phyloP scores from a whole-genome alignment of 2,113 vertebrate species.

The Pedetes capensis region DNA sequence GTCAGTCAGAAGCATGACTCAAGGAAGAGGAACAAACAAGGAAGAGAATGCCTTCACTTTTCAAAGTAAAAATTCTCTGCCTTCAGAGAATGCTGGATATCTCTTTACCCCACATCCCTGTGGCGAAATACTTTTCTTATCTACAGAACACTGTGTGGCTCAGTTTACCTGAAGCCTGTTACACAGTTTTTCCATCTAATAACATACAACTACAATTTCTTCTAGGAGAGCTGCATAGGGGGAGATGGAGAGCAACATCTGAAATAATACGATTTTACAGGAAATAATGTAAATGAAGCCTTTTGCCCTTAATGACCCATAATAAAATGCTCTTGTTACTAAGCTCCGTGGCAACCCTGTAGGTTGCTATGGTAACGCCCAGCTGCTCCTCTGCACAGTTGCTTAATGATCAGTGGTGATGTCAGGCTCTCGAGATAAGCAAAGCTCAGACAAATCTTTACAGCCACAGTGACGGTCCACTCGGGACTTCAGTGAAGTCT shows the following conservation, averaged over 20 bases:
- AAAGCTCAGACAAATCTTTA: constrained; percentile 59
- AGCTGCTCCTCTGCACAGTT: constrained; percentile 19
- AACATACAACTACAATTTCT: not conserved
- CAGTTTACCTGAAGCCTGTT: not conserved
- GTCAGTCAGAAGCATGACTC: not conserved
- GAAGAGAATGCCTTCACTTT: not conserved
- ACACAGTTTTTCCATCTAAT: not conserved
- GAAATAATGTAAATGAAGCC: constrained; percentile 68
- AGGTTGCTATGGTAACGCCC: constrained; percentile 67
- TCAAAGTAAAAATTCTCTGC: constrained; percentile 21
- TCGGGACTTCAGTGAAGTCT: constrained; percentile 2
- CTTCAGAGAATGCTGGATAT: not conserved
- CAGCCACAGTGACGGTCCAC: not conserved
- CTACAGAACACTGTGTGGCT: not conserved
- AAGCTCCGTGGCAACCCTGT: constrained; percentile 10
- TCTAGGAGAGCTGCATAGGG: not conserved
- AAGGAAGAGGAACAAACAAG: not conserved
- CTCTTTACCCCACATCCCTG: not conserved
- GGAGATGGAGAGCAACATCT: not conserved
- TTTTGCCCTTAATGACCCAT: constrained; percentile 72
- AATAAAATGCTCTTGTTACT: constrained; percentile 71
- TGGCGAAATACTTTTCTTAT: not conserved
- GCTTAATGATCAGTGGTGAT: constrained; percentile 73
- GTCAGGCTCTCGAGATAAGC: constrained; percentile 66
- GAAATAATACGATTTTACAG: constrained; percentile 67